Percentiles rank a stretch among this genome's conserved stretches.
Conservation (phyloP, 2,888 invertebrate species). For the Strigamia maritima region DNA sequence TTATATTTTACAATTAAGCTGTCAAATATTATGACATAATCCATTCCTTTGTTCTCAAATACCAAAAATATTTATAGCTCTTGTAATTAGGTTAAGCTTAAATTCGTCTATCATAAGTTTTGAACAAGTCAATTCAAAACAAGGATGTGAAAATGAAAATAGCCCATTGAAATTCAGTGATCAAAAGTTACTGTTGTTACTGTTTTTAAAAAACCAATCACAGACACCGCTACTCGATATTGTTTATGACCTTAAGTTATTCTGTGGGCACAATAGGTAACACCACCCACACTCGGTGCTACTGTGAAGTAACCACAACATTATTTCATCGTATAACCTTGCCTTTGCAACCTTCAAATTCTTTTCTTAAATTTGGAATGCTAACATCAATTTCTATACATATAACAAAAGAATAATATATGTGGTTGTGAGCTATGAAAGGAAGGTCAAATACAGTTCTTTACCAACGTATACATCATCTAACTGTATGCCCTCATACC, state of each 20-base stretch:
- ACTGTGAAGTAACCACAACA: neutral
- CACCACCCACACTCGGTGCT: neutral
- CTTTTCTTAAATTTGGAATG: neutral
- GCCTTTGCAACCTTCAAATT: neutral
- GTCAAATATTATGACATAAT: neutral
- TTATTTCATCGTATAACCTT: neutral
- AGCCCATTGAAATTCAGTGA: neutral
- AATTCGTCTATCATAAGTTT: neutral
- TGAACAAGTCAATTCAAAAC: neutral
- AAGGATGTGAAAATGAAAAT: neutral
- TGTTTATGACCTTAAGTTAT: neutral
- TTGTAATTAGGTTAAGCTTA: constrained; percentile 17
- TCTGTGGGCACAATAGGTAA: neutral
- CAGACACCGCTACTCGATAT: too few relatives aligned
- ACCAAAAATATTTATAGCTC: neutral
- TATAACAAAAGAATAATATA: constrained; percentile 1
- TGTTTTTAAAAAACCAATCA: too few relatives aligned
- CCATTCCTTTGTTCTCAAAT: neutral
- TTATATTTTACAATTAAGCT: neutral
- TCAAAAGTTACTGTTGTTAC: too few relatives aligned
- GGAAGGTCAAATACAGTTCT: neutral
- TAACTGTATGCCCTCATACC: neutral
- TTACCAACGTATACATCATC: neutral
- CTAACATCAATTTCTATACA: neutral
- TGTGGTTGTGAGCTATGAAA: neutral